These are phyloP conservation scores for Phania funesta DNA, from an alignment of 2,888 invertebrate genomes.

Conservation along the genomic window DNA sequence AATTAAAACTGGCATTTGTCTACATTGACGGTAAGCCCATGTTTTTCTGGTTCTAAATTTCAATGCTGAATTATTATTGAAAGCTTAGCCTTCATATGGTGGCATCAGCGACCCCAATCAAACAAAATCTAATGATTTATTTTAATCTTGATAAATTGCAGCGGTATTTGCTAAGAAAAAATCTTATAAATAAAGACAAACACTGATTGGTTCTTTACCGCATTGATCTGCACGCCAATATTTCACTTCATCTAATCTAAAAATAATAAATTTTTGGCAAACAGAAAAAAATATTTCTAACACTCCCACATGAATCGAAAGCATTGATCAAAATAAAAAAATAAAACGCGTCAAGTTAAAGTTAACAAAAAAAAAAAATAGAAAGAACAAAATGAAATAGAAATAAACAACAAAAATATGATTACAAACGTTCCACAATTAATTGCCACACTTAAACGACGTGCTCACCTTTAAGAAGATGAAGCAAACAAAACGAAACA, in stretches of 20 bases:
- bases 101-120: conserved; percentile 38
- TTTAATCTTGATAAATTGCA: conserved; percentile 54
- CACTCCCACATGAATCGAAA: conserved; percentile 56
- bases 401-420: conserved; percentile 40
- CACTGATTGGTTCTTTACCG: conserved; percentile 29
- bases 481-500: conserved; percentile 8
- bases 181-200: not conserved
- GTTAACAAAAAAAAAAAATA: not conserved
- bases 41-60: not conserved
- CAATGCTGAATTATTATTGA: not conserved
- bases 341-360: conserved; percentile 43
- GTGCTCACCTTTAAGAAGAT: conserved; percentile 59
- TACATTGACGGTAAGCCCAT: too few species aligned
- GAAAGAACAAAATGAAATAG: conserved; percentile 15
- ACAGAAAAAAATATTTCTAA: conserved; percentile 25
- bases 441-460: conserved; percentile 65
- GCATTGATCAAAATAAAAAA: conserved; percentile 30
- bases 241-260: conserved; percentile 53
- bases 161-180: conserved; percentile 13
- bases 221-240: conserved; percentile 34
- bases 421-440: conserved; percentile 60
- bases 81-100: conserved; percentile 16
- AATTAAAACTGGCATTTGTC: too few species aligned
- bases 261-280: conserved; percentile 39
- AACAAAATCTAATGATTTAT: conserved; percentile 50